phyloP scores from a whole-genome alignment of 2,113 vertebrate species.

The Pristiophorus japonicus region DNA sequence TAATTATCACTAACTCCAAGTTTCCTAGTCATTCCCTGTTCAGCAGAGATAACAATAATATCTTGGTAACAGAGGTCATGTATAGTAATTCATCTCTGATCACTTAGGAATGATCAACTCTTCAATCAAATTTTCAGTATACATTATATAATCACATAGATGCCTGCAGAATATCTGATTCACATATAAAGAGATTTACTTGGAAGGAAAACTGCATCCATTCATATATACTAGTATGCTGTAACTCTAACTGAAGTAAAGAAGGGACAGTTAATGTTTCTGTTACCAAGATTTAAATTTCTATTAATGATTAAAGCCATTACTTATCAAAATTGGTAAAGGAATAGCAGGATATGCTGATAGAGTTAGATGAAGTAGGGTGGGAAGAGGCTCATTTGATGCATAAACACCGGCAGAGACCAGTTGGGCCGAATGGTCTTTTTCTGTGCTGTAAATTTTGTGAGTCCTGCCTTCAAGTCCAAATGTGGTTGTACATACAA shows the following conservation, averaged over 20 bases:
- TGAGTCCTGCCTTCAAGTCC: neutral
- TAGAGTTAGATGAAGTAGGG: neutral
- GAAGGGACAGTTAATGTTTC: neutral
- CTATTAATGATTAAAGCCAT: neutral
- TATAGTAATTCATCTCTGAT: neutral
- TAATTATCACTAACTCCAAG: neutral
- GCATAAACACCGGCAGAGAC: neutral
- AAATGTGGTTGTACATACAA: neutral
- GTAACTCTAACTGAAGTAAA: neutral
- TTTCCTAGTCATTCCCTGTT: neutral
- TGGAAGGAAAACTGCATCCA: no score
- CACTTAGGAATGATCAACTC: neutral
- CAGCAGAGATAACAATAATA: neutral
- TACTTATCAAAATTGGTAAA: neutral
- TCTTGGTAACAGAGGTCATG: neutral
- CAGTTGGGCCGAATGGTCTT: no score
- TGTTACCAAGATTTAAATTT: neutral
- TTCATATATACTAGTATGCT: neutral
- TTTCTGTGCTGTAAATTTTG: no score
- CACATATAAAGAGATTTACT: neutral
- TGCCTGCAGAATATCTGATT: neutral
- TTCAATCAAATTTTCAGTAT: neutral
- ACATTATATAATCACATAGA: neutral
- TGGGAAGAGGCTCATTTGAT: neutral
- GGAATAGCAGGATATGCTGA: neutral